A percentile compares a stretch with the other conserved stretches of the same genome.
These are phyloP conservation scores for Gymnocheta viridis DNA, from an alignment of 2,888 invertebrate species.

Conservation along the genomic window DNA sequence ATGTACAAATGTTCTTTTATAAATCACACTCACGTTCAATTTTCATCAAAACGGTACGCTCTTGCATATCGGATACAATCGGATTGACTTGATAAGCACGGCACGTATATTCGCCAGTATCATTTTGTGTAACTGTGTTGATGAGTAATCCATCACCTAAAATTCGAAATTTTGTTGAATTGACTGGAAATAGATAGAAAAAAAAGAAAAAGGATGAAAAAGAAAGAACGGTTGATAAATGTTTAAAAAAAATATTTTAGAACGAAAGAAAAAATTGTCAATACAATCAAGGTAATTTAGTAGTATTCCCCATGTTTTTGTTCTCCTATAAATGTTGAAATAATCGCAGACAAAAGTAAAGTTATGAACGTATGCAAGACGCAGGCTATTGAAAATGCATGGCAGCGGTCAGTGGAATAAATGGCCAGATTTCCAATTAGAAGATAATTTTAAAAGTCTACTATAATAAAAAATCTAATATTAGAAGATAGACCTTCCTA, in stretches of 20 bases:
- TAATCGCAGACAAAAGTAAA: neutral
- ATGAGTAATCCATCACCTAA: slow-evolving; percentile 84
- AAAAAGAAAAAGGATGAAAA: slow-evolving; percentile 31
- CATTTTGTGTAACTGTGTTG: slow-evolving; percentile 83
- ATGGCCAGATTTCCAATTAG: neutral
- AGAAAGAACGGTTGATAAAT: slow-evolving; percentile 58
- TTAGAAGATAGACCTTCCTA: no score
- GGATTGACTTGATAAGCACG: slow-evolving; percentile 83
- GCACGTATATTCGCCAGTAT: slow-evolving; percentile 85
- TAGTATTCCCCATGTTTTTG: slow-evolving; percentile 14
- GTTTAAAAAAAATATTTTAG: slow-evolving; percentile 8
- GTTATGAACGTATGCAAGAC: neutral
- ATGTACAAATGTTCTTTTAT: slow-evolving; percentile 6
- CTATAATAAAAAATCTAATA: no score
- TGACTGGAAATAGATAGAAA: slow-evolving; percentile 72
- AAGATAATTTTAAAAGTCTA: no score
- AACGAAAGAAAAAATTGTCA: slow-evolving; percentile 1
- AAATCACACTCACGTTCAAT: slow-evolving; percentile 84
- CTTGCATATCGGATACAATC: slow-evolving; percentile 83
- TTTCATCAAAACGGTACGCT: slow-evolving; percentile 84
- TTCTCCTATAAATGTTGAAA: slow-evolving; percentile 11
- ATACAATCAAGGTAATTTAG: slow-evolving; percentile 47
- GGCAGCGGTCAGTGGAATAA: neutral
- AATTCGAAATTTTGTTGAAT: slow-evolving; percentile 81
- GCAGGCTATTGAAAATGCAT: neutral